Evolutionary conservation across 2,888 invertebrate genomes (phyloP).

Genomic region (Agrochola lota): DNA sequence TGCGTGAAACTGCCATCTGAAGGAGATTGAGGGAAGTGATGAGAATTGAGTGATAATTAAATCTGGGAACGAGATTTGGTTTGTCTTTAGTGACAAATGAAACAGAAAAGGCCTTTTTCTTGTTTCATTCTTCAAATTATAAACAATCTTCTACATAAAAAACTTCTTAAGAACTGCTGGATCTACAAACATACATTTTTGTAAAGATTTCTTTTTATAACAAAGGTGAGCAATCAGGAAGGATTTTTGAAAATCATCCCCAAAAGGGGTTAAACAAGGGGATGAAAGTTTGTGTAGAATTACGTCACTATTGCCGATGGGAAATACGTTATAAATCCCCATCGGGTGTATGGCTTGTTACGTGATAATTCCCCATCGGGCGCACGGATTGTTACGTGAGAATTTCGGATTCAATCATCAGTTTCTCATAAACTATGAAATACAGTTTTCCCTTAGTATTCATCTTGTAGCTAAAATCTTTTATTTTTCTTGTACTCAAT

Average conservation of each 20-base stretch:
- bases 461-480: neutral
- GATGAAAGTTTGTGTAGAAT: too few species aligned
- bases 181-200: neutral
- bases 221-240: too few species aligned
- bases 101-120: neutral
- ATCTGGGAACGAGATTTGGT: slow-evolving; percentile 4
- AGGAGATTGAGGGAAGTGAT: slow-evolving; percentile 12
- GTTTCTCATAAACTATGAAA: neutral
- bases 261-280: too few species aligned
- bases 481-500: neutral
- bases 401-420: neutral
- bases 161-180: neutral
- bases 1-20: slow-evolving; percentile 48
- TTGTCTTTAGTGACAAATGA: neutral
- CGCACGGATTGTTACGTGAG: too few species aligned
- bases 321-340: too few species aligned
- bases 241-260: too few species aligned
- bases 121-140: too few species aligned
- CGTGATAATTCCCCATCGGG: too few species aligned
- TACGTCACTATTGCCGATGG: too few species aligned
- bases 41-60: slow-evolving; percentile 30
- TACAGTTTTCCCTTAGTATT: neutral
- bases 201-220: too few species aligned
- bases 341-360: too few species aligned
- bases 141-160: neutral